These are phyloP conservation scores for Formica exsecta DNA, from an alignment of 1,140 invertebrate genomes.

Conservation along the genomic window DNA sequence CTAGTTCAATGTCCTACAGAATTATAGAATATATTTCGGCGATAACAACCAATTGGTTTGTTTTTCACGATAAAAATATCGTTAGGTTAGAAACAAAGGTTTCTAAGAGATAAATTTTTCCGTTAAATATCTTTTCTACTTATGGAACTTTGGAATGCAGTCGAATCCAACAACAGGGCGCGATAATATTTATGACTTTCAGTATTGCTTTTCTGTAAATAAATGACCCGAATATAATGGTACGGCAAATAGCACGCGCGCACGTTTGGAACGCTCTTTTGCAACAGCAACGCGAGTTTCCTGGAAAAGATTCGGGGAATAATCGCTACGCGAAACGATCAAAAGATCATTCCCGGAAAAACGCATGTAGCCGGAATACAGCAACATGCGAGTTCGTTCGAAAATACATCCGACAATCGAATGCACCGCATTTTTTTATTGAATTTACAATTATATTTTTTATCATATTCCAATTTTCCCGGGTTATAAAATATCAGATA, in stretches of 20 bases:
- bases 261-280: background rate
- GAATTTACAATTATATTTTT: background rate
- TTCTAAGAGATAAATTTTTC: background rate
- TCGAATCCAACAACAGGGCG: background rate
- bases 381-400: background rate
- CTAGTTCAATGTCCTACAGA: too few relatives aligned
- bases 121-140: background rate
- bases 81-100: background rate
- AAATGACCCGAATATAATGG: slow-evolving; percentile 2
- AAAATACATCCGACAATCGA: background rate
- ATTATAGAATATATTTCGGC: too few relatives aligned
- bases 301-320: slow-evolving; percentile 26
- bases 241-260: background rate
- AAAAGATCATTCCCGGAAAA: slow-evolving; percentile 5
- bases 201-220: slow-evolving; percentile 4
- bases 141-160: background rate
- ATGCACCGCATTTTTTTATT: background rate
- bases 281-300: background rate
- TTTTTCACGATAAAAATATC: background rate
- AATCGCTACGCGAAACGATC: background rate
- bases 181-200: background rate
- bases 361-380: background rate
- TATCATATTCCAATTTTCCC: background rate
- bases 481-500: background rate
- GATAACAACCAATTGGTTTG: background rate